These are phyloP conservation scores for rabbit (Oryctolagus cuniculus) DNA, from an alignment of 2,113 vertebrate genomes.

Conservation along the genomic window DNA sequence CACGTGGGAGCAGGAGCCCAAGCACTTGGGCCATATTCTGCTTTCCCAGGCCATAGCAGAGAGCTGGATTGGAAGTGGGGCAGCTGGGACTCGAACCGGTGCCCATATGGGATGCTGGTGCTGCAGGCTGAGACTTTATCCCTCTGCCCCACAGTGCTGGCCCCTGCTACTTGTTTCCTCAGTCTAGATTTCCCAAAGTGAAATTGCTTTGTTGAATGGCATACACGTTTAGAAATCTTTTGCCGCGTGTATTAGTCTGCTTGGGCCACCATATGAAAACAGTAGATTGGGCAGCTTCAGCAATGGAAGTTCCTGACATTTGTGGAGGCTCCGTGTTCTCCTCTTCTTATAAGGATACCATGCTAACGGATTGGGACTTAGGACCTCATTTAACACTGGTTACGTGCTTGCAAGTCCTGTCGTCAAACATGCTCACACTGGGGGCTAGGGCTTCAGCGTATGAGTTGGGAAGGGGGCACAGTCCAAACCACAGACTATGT, in stretches of 20 bases:
- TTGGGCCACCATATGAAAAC: not conserved
- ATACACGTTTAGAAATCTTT: not conserved
- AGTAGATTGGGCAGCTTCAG: not conserved
- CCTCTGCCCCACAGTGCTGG: no score
- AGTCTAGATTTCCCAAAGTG: conserved; percentile 4
- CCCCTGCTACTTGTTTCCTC: not conserved
- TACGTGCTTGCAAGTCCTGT: not conserved
- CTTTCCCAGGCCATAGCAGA: no score
- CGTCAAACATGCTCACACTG: not conserved
- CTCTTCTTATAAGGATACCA: conserved; percentile 10
- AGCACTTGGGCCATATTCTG: no score
- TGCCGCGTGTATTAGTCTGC: not conserved
- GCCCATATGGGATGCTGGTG: no score
- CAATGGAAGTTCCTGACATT: not conserved
- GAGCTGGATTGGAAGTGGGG: no score
- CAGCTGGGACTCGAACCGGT: no score
- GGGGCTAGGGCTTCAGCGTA: not conserved
- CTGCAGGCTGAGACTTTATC: no score
- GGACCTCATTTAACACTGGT: not conserved
- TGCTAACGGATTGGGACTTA: not conserved
- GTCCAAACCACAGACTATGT: not conserved
- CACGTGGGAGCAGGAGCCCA: no score
- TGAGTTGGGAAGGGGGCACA: not conserved
- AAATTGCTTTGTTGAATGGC: not conserved
- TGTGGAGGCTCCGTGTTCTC: not conserved